Percentiles rank a stretch among this genome's conserved stretches.
phyloP scores from a whole-genome alignment of 2,888 invertebrate species.

The Drosophila bunnanda region DNA sequence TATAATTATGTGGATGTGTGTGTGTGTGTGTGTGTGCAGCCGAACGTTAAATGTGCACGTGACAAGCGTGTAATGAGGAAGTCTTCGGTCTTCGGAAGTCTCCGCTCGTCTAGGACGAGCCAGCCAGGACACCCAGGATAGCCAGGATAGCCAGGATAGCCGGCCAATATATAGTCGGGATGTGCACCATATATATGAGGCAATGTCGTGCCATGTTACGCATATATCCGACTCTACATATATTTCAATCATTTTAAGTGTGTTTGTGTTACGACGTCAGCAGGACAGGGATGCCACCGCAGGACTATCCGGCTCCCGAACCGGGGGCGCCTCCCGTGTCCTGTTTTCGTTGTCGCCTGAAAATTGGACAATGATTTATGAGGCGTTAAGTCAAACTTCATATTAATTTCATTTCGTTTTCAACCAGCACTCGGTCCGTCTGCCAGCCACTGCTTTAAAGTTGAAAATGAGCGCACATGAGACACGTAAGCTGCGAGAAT shows the following conservation, averaged over 20 bases:
- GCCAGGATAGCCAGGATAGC: slow-evolving; percentile 16
- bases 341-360: slow-evolving; percentile 53
- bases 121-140: slow-evolving; percentile 20
- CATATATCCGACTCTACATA: slow-evolving; percentile 67
- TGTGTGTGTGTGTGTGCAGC: slow-evolving; percentile 60
- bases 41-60: slow-evolving; percentile 79
- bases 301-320: slow-evolving; percentile 25
- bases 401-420: slow-evolving; percentile 80
- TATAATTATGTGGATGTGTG: slow-evolving; percentile 48
- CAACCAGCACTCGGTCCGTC: slow-evolving; percentile 43
- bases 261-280: slow-evolving; percentile 72
- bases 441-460: slow-evolving; percentile 53
- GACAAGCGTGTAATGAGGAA: slow-evolving; percentile 81
- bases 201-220: slow-evolving; percentile 69
- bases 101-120: slow-evolving; percentile 39
- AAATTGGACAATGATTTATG: slow-evolving; percentile 81
- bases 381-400: slow-evolving; percentile 80
- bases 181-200: slow-evolving; percentile 43
- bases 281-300: slow-evolving; percentile 50
- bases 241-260: slow-evolving; percentile 81
- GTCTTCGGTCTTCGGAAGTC: slow-evolving; percentile 61
- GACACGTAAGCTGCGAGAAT: slow-evolving; percentile 48
- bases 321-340: slow-evolving; percentile 38
- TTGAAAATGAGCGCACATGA: slow-evolving; percentile 46
- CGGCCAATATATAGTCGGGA: slow-evolving; percentile 55